These are phyloP conservation scores for Ceramica pisi DNA, from an alignment of 2,888 invertebrate species.

Conservation along the genomic window DNA sequence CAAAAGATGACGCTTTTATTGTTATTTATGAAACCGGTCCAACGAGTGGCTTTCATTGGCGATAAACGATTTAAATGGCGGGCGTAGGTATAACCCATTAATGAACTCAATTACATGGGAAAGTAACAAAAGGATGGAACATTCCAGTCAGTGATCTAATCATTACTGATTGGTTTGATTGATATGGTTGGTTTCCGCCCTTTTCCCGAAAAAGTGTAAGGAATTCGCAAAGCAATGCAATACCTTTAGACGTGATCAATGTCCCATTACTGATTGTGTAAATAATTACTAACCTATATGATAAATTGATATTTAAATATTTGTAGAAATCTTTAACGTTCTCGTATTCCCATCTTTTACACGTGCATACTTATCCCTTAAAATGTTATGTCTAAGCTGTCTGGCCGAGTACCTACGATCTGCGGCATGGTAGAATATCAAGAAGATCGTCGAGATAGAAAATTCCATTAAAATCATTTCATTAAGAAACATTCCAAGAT, in stretches of 20 bases:
- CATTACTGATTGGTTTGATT: conserved; percentile 1
- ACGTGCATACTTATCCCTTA: not conserved
- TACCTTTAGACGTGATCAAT: not conserved
- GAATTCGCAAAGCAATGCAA: not conserved
- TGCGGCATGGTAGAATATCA: not conserved
- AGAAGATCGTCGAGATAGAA: conserved; percentile 15
- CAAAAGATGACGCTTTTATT: conserved; percentile 58
- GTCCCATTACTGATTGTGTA: not conserved
- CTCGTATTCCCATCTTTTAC: not conserved
- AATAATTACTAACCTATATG: not conserved
- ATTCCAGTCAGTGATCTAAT: conserved; percentile 8
- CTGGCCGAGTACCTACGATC: not conserved
- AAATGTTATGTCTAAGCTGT: not conserved
- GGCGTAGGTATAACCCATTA: conserved; percentile 39
- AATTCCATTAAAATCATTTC: conserved; percentile 9
- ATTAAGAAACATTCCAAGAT: conserved; percentile 12
- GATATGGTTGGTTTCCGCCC: not conserved
- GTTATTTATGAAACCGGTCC: conserved; percentile 57
- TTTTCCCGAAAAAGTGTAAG: not conserved
- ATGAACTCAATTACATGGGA: conserved; percentile 52
- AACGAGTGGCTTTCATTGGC: conserved; percentile 48
- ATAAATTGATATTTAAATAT: not conserved
- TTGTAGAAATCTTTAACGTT: not conserved
- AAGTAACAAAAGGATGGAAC: conserved; percentile 32
- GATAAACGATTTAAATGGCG: conserved; percentile 48